phyloP scores from a whole-genome alignment of 1,140 invertebrate genomes.

The Octopus bimaculoides region DNA sequence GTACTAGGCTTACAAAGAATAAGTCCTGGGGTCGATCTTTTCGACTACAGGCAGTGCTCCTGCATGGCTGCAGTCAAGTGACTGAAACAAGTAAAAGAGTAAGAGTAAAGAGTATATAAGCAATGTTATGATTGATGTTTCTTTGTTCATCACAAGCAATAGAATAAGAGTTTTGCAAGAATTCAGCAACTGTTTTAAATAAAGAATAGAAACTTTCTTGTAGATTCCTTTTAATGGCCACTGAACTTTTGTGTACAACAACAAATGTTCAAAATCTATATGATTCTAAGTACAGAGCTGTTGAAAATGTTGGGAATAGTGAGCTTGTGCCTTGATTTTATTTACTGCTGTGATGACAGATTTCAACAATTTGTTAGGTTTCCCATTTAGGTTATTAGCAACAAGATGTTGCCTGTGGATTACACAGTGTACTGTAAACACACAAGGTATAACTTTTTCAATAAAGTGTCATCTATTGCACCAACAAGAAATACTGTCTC shows the following conservation, averaged over 20 bases:
- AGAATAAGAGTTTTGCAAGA: neutral
- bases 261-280: neutral
- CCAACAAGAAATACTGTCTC: neutral
- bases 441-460: neutral
- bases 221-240: neutral
- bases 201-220: neutral
- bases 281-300: neutral
- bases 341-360: neutral
- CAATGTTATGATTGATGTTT: neutral
- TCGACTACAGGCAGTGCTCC: too few relatives aligned
- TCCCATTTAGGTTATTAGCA: neutral
- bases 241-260: neutral
- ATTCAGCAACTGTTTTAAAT: conserved; percentile 2
- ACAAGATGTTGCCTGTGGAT: neutral
- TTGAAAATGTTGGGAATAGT: neutral
- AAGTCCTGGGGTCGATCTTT: too few relatives aligned
- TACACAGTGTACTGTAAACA: conserved; percentile 1
- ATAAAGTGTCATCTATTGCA: neutral
- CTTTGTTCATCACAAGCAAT: neutral
- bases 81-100: too few relatives aligned
- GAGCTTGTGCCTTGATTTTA: conserved; percentile 4
- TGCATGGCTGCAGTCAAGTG: too few relatives aligned
- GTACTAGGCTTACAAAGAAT: too few relatives aligned
- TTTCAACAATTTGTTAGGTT: neutral
- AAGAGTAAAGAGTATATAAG: too few relatives aligned